Evolutionary conservation across 2,888 invertebrate species (phyloP), one percentile per base, ranked within the genome.

Genomic region (Tachina grossa): DNA sequence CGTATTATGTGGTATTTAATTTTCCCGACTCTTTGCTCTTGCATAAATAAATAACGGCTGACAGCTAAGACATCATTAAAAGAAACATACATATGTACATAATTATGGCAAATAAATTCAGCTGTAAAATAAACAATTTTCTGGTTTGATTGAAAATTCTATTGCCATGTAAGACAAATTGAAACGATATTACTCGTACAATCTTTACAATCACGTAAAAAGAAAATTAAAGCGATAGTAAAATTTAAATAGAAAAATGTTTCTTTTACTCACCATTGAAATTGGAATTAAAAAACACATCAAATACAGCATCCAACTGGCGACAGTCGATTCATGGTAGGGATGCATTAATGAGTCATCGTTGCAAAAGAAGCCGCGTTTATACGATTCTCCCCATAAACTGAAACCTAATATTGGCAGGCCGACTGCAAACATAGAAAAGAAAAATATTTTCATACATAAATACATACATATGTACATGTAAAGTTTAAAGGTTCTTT

Each of bases 311-410:
- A 96, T 95, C 90, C 94, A 92, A 90, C 95, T 97, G 87, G 96
- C 95, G 88, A 98, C 95, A 0, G 97, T 97, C 1, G 97, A 97
- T 0, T 95, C 95, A 88, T 95, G 95, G 93, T 95, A 97, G 10
- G 98, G 98, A 92, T 98, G 97, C 89, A 95, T 95, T 68, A 99
- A 94, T 41, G 97, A 96, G 90, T 97, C 97, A 93, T 99, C 99
- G 92, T 97, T 96, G 93, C 99, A 99, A 94, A 97, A 98, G 94
- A 98, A 98, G 41, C 99, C 99, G 85, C 98, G 93, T 87, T 95
- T 94, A 91, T 95, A 96, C 0, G 97, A 96, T 72, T 94, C 93
- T 31, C 96, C 96, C 94, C 95, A 95, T 51, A 96, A 90, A 90
- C 94, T 96, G 89, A 96, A 95, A 82, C 95, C 94, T 86, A 97